Evolutionary conservation across 1,140 invertebrate genomes (phyloP), one percentile per base, ranked within the genome.

Genomic region (Spodoptera frugiperda): DNA sequence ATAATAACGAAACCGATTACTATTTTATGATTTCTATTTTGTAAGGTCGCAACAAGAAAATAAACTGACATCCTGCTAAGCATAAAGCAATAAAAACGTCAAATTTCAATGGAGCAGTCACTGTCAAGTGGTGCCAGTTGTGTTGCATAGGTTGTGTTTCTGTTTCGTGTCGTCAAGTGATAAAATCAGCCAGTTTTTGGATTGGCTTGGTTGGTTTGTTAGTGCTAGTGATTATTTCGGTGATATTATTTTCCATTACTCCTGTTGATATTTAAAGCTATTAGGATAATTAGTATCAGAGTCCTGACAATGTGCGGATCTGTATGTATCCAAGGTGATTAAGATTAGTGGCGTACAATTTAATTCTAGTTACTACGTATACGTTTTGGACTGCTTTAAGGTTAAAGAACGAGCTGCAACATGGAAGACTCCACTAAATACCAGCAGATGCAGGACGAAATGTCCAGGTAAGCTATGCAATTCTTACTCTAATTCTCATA

Each of bases 371-470:
- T 77, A 82, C 57, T 77, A 71, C 78, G 74, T 80, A 88, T 89
- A 91, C 89, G 81, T 88, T 90, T 90, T 91, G 90, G 91, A 85
- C 85, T 93, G 83, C 83, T 92, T 91, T 91, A 91, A 93, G 89
- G 90, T 91, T 78, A 89, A 84, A 79, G 46, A 79, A 65, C 70
- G 84, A 70, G 82, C 61, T 80, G 76, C 87, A 87, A 78, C 84
- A 93, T 93, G 90, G 90, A 91, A 65, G 91, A 94, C 77, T 85
- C 95, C 2, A 94, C 94, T 19, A 95, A 95, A 93, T 91, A 95
- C 72, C 93, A 95, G 68, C 95, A 96, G 88, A 97, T 97, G 96
- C 97, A 98, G 92, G 97, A 97, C 93, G 97, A 98, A 93, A 96
- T 97, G 96, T 97, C 96, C 83, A 96, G 97, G 96, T 97, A 33